A percentile compares a stretch with the other conserved stretches of the same genome.
phyloP scores from a whole-genome alignment of 2,113 vertebrate species.

The Tachysurus fulvidraco region DNA sequence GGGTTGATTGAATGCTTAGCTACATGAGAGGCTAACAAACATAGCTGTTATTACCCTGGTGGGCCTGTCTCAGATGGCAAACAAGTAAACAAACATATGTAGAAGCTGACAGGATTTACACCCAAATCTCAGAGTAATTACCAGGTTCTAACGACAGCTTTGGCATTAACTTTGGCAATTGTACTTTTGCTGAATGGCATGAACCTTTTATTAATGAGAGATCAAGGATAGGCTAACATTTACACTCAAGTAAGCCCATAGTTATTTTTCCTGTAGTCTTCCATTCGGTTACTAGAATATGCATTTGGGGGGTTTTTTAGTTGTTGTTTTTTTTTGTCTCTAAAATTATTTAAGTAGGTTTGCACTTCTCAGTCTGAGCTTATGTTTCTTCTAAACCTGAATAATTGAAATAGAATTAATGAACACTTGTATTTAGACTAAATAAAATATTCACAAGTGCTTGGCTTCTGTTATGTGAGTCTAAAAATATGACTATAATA shows the following conservation, averaged over 20 bases:
- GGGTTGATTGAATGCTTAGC: conserved; percentile 46
- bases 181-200: conserved; percentile 41
- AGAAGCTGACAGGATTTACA: conserved; percentile 44
- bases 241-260: too few species aligned
- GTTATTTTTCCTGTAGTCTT: background rate
- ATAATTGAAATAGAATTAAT: background rate
- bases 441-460: background rate
- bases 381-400: background rate
- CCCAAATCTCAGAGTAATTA: conserved; percentile 42
- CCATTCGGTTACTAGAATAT: background rate
- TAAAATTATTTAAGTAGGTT: background rate
- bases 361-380: background rate
- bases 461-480: background rate
- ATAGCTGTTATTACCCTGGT: conserved; percentile 47
- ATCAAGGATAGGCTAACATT: conserved; percentile 19
- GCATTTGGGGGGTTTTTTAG: background rate
- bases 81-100: conserved; percentile 37
- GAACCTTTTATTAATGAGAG: conserved; percentile 37
- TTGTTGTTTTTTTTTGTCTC: background rate
- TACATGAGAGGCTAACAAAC: conserved; percentile 44
- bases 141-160: conserved; percentile 18
- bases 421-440: background rate
- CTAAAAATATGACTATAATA: background rate
- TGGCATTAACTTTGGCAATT: conserved; percentile 37
- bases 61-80: conserved; percentile 23